Conservation (phyloP, 2,113 vertebrate species). For the Mirza zaza region DNA sequence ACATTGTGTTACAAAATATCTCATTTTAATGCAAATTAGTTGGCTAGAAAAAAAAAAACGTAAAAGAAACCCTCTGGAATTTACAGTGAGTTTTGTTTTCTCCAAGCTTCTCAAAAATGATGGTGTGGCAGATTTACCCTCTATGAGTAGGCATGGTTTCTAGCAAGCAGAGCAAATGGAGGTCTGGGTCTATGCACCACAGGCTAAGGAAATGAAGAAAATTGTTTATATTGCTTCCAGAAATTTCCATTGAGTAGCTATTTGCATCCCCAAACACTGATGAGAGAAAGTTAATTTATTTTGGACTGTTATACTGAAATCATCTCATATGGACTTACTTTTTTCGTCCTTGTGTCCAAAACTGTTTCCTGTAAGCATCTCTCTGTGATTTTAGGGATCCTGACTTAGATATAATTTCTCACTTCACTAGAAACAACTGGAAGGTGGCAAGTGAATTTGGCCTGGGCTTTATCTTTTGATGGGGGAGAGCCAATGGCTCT, state of each 20-base stretch:
- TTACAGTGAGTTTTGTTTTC: slow-evolving; percentile 16
- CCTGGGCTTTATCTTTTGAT: background rate
- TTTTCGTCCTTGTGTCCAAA: background rate
- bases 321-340: background rate
- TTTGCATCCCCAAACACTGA: background rate
- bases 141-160: background rate
- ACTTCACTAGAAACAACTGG: background rate
- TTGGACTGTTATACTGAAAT: slow-evolving; percentile 34
- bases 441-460: background rate
- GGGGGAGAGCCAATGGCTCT: background rate
- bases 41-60: slow-evolving; percentile 37
- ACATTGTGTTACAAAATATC: background rate
- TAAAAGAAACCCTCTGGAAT: slow-evolving; percentile 30
- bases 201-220: slow-evolving; percentile 1
- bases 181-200: background rate
- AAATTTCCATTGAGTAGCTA: background rate
- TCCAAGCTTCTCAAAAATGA: slow-evolving; percentile 44
- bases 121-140: background rate
- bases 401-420: background rate
- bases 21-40: slow-evolving; percentile 13
- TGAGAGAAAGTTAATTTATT: slow-evolving; percentile 19
- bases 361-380: background rate
- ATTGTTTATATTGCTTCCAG: background rate
- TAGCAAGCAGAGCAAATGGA: background rate
- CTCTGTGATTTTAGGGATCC: slow-evolving; percentile 4